Evolutionary conservation across 1,140 invertebrate species (phyloP), one percentile per base, ranked within the genome.

Genomic region (Palaemon carinicauda): DNA sequence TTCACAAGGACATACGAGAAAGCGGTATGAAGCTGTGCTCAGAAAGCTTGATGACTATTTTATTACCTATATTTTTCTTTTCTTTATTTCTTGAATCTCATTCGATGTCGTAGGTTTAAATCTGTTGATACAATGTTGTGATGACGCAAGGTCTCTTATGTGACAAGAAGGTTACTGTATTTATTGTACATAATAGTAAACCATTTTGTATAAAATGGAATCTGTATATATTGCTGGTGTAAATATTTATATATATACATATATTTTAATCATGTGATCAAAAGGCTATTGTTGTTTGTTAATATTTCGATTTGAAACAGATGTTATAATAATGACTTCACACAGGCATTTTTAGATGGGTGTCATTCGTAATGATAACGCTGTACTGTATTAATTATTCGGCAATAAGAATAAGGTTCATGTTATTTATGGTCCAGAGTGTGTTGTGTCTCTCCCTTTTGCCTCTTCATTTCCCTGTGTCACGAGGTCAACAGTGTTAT

Each of bases 241-340:
- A 69, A 69, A 69, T 69, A 69, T 41, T 4, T 9, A 41, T 41
- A 41, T 41, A 41, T 41, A 41, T 41, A 7, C 7, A 41, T 41
- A 41, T 41, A 41, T 41, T 9, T 41, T 41, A 41, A 41, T 41
- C 65, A 24, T 69, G 65, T 69, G 65, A 69, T 69, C 65, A 69
- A 69, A 69, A 69, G 21, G 65, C 65, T 69, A 69, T 69, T 69
- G 65, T 69, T 69, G 65, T 69, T 21, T 69, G 65, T 69, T 69
- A 21, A 69, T 69, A 27, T 27, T 69, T 69, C 29, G 65, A 69
- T 21, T 69, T 27, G 65, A 31, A 69, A 69, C 24, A 69, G 65
- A 24, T 69, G 65, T 69, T 69, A 69, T 69, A 21, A n/a, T 41
- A 9, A 41, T 69, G 24, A 69, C 21, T 69, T 69, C 29, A 31